These are phyloP conservation scores for Anoncus sp. DNA, from an alignment of 2,888 invertebrate species.

Conservation along the genomic window DNA sequence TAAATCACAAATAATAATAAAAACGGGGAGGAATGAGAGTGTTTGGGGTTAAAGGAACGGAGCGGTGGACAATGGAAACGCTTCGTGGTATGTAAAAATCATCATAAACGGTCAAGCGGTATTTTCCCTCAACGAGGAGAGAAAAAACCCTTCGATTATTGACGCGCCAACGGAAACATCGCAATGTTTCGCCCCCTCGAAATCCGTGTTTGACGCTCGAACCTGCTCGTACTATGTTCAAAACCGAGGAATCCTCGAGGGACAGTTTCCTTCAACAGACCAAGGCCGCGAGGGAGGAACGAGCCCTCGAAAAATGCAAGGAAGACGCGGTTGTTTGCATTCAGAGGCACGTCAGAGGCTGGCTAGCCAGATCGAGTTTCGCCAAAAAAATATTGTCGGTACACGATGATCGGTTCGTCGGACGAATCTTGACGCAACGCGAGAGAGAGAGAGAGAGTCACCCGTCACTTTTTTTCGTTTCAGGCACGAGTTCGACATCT, in stretches of 20 bases:
- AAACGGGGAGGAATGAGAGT: too few relatives aligned
- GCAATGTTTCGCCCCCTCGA: too few relatives aligned
- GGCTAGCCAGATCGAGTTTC: constrained; percentile 88
- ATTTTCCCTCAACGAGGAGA: background rate
- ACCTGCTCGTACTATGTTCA: constrained; percentile 84
- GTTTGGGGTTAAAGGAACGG: too few relatives aligned
- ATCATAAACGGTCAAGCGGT: too few relatives aligned
- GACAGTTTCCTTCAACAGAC: constrained; percentile 94
- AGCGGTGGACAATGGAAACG: constrained; percentile 5
- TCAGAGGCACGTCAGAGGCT: constrained; percentile 91
- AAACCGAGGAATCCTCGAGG: constrained; percentile 87
- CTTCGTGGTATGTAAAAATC: constrained; percentile 1
- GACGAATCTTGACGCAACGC: too few relatives aligned
- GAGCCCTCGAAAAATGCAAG: constrained; percentile 92
- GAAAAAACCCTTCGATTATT: too few relatives aligned
- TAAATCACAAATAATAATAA: too few relatives aligned
- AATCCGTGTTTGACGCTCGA: background rate
- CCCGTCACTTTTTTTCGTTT: too few relatives aligned
- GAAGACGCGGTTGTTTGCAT: constrained; percentile 90
- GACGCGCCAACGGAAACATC: too few relatives aligned
- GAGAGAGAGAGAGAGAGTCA: too few relatives aligned
- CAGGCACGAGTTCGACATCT: constrained; percentile 90
- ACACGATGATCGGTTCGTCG: too few relatives aligned
- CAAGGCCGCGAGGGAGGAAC: constrained; percentile 95
- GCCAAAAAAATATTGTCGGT: constrained; percentile 89